Base-by-base conservation (phyloP, 1,140 invertebrate species). In the Zaprionus africanus region DNA sequence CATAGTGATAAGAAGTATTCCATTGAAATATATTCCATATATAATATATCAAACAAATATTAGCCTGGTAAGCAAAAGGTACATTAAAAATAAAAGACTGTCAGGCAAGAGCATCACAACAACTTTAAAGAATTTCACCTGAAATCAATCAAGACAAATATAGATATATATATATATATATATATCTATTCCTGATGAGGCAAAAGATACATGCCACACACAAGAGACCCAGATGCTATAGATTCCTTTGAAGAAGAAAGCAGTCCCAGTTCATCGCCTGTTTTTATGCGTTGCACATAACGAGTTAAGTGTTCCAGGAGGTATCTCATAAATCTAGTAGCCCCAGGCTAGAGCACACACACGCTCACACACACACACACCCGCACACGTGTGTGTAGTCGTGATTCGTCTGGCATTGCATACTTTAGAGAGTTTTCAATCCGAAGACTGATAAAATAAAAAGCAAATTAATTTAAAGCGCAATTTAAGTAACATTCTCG, bases 401-500 rank as follows among this genome's bases (percentile, higher is more conserved):
- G 19, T 1, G 46, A 24, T 22, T 51, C 53, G 53, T 3, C 22
- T 17, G 22, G 28, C 68, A 60, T 49, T 66, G 76, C 79, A 82
- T 82, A 76, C 68, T 77, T 83, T 73, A 53, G 26, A 49, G 66
- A 28, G 46, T 73, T 67, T 66, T 66, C 62, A 66, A 67, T 67
- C 59, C 51, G n/a, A 57, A 17, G 36, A 34, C 38, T 53, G 53
- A 71, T 41, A 41, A 59, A 41, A 59, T 69, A 59, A 56, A 34
- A 51, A 36, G 31, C 9, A 87, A 76, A 86, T 86, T 82, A 77
- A 83, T 86, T 86, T 87, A 87, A 80, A 87, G 77, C 83, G 64
- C 79, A 82, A 87, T 82, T 86, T 82, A 79, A 87, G 77, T 74
- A 82, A 72, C 79, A 77, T 74, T 70, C 46, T 11, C 41, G 41